Evolutionary conservation across 2,888 invertebrate species (phyloP), one percentile per base, ranked within the genome.

Genomic region (Stenodema calcarata): DNA sequence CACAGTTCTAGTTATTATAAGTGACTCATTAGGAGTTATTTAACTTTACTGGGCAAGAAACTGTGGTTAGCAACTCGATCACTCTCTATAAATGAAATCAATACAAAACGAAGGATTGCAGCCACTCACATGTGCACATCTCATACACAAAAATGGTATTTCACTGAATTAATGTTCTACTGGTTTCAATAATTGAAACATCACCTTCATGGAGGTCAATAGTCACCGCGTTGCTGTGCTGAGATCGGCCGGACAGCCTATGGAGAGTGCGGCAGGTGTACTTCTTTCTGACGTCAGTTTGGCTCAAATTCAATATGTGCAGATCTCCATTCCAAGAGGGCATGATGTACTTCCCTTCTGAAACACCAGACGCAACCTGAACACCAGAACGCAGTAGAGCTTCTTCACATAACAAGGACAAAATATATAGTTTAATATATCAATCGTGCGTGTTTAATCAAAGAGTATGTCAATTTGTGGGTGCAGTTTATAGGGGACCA

Each of bases 321-420:
- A 86, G 54, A 16, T 86, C 86, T 35, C 86, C 86, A 23, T 82
- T 86, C 86, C 86, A 86, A 14, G 81, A 73, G 11, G 79, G 81
- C 86, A 86, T 86, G 4, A 86, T 73, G 73, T 86, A 86, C 30
- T 86, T 86, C 16, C 86, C 82, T 41, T 81, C 86, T 86, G 73
- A 42, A 82, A 86, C 11, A 73, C n/a, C 14, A 41, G 54, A 1
- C n/a, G 9, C 35, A 73, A 73, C 7, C 69, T 11, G 23, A 27
- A 69, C 3, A 88, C 35, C 7, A 7, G 35, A 35, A 35, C 2
- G 7, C 35, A 35, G 2, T 35, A 4, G n/a, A n/a, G n/a, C n/a
- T n/a, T n/a, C n/a, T n/a, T n/a, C n/a, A n/a, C n/a, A n/a, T n/a
- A n/a, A n/a, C n/a, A n/a, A n/a, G n/a, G n/a, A n/a, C n/a, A n/a